Evolutionary conservation across 1,140 invertebrate species (phyloP).

Genomic region (Cotesia chilonis): DNA sequence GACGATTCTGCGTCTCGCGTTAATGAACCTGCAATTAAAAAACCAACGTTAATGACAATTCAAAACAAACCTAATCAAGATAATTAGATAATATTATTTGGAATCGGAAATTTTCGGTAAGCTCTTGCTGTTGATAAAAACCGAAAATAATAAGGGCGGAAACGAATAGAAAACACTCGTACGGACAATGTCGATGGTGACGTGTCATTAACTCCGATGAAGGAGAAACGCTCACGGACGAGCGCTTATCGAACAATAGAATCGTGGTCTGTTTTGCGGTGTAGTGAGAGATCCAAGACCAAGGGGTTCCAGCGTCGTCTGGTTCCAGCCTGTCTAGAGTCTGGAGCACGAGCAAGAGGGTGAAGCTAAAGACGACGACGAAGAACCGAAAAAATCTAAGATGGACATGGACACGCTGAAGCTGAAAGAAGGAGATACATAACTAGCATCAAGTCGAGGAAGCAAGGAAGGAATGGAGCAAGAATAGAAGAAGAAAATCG

Average conservation of each 20-base stretch:
- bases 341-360: conserved; percentile 32
- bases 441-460: conserved; percentile 6
- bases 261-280: conserved; percentile 61
- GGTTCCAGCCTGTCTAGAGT: conserved; percentile 29
- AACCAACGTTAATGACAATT: no score
- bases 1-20: conserved; percentile 96
- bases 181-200: conserved; percentile 32
- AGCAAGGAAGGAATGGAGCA: conserved; percentile 30
- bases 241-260: conserved; percentile 64
- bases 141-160: neutral
- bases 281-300: conserved; percentile 46
- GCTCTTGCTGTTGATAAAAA: neutral
- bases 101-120: neutral
- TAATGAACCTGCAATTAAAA: conserved; percentile 91
- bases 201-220: conserved; percentile 40
- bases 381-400: no score
- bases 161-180: conserved; percentile 32
- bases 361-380: conserved; percentile 14
- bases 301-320: conserved; percentile 31
- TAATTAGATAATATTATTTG: conserved; percentile 1
- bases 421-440: conserved; percentile 17
- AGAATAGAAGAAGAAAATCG: conserved; percentile 35
- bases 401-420: conserved; percentile 22
- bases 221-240: conserved; percentile 48
- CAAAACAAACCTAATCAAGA: conserved; percentile 20